Conservation (phyloP, 1,140 invertebrate species). For the Brachionus sp. region DNA sequence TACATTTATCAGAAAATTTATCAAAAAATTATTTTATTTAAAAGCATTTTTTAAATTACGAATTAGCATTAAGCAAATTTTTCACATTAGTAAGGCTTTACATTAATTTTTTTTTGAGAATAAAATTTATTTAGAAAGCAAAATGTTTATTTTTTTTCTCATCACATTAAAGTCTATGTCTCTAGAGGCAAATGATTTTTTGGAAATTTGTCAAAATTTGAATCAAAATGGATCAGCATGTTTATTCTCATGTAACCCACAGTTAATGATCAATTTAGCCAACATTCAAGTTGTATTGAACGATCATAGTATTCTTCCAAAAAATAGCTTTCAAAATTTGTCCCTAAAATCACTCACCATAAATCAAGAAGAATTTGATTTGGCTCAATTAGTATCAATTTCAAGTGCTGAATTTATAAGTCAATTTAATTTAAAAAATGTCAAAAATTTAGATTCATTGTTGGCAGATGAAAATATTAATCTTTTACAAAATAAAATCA, state of each 20-base stretch:
- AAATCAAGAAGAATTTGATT: background rate
- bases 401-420: background rate
- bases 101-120: no score
- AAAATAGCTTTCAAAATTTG: background rate
- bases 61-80: no score
- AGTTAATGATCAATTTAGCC: background rate
- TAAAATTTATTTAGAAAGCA: no score
- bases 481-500: background rate
- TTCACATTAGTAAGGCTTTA: no score
- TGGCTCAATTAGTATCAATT: background rate
- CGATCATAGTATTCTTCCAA: background rate
- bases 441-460: background rate
- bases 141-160: no score
- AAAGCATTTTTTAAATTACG: no score
- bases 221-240: background rate
- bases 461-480: background rate
- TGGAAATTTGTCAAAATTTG: background rate
- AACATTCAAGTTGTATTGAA: background rate
- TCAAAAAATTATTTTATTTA: no score
- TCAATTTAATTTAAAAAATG: background rate
- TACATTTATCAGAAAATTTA: no score
- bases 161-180: no score
- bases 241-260: background rate
- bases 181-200: background rate
- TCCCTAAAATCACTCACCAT: background rate